Base-by-base conservation (phyloP, 2,888 invertebrate genomes). In the Thereva unica region DNA sequence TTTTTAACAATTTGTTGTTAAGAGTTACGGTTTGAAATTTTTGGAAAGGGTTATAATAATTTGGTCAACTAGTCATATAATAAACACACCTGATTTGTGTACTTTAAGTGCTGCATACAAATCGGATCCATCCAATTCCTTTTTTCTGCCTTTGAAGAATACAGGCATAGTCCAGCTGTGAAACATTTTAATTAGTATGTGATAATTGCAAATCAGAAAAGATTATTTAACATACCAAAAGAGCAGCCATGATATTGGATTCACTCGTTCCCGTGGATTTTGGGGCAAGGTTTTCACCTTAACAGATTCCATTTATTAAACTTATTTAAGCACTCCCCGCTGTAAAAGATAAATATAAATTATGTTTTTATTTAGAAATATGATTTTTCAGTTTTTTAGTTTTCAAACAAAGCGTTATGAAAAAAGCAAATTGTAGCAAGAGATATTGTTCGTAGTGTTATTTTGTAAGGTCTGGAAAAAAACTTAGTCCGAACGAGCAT, bases 91-190 rank as follows among this genome's bases (percentile, higher is more conserved):
- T 9, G 93, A 93, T 74, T 85, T 83, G 78, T 93, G 93, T 35
- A 82, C 83, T 45, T 81, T 82, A 56, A 89, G 83, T 0, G 92
- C 87, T 73, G 88, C 86, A 75, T 89, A 89, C 50, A 95, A 82
- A 79, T 95, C 95, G 37, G 85, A 83, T 52, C 88, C 84, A 71
- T 89, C 89, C 55, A 95, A 78, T 57, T 88, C 87, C 73, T 90
- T 87, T 66, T 83, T 84, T 73, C 87, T 87, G 0, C 93, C 94
- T 75, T 87, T 87, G 72, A 85, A 87, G 80, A 93, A 93, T 74
- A 91, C 81, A 4, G 87, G 89, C 75, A 91, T 82, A 65, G 91
- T 89, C 87, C 92, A 94, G 80, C 90, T 90, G 76, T 5, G 4
- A 45, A 45, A 45, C 10, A 41, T 59, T 42, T 8, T 42, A 8